Evolutionary conservation across 2,113 vertebrate genomes (phyloP).

Genomic region (Hypocryptadius cinnamomeus): DNA sequence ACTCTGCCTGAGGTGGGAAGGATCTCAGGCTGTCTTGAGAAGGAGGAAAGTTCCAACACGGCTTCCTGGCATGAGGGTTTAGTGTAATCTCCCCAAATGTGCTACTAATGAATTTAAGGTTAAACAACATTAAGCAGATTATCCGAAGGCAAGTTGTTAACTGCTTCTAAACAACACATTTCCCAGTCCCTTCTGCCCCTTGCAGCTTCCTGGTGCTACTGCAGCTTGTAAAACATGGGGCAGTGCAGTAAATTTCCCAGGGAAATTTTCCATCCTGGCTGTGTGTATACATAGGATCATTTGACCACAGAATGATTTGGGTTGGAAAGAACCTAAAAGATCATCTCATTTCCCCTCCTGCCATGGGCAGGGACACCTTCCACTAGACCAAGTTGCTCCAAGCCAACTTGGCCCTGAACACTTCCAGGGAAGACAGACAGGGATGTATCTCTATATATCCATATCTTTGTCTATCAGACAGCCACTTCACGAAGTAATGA

Average conservation of each 20-base stretch:
- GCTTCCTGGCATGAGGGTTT: not conserved
- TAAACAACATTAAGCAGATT: conserved; percentile 43
- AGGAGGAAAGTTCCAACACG: not conserved
- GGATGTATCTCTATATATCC: not conserved
- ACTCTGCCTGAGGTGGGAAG: not conserved
- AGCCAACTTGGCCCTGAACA: not conserved
- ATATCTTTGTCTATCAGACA: not conserved
- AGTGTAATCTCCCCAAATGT: conserved; percentile 21
- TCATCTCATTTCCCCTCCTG: not conserved
- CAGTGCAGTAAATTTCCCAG: not conserved
- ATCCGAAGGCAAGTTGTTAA: not conserved
- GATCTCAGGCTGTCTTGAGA: not conserved
- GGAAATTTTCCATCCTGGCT: not conserved
- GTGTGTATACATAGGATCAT: not conserved
- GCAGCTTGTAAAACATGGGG: not conserved
- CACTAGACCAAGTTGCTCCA: not conserved
- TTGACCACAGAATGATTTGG: not conserved
- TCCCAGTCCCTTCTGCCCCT: not conserved
- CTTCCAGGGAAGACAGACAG: not conserved
- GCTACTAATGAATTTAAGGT: conserved; percentile 2
- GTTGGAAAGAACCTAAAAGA: not conserved
- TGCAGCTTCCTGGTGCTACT: not conserved
- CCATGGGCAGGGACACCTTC: not conserved
- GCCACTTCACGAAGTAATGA: not conserved
- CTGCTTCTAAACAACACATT: not conserved